phyloP scores from a whole-genome alignment of 1,140 invertebrate species.

The Drepana arcuata region DNA sequence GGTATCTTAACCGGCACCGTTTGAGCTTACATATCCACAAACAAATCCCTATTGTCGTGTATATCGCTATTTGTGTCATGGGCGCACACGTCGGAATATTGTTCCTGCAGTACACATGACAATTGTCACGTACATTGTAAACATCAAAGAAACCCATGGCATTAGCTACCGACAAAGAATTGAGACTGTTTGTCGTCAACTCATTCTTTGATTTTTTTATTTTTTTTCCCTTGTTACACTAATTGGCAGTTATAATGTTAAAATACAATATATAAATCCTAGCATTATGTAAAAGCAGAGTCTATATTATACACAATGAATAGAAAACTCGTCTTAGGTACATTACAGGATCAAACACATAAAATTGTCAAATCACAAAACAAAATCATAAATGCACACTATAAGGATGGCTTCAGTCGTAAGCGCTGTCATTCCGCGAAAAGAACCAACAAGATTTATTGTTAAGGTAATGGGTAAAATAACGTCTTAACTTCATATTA shows the following conservation, averaged over 20 bases:
- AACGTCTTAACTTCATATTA: slow-evolving; percentile 15
- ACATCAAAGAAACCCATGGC: slow-evolving; percentile 30
- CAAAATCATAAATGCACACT: neutral
- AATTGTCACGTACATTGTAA: slow-evolving; percentile 41
- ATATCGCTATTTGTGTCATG: slow-evolving; percentile 33
- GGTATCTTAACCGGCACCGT: slow-evolving; percentile 24
- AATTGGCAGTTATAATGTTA: no score
- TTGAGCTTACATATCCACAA: slow-evolving; percentile 23
- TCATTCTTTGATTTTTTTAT: neutral
- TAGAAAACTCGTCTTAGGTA: neutral
- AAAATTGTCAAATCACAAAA: neutral
- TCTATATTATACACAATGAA: neutral
- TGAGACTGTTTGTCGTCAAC: neutral
- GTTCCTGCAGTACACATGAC: slow-evolving; percentile 15
- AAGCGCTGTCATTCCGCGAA: slow-evolving; percentile 20
- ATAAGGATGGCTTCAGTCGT: slow-evolving; percentile 12
- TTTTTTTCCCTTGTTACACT: neutral
- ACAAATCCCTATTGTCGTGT: slow-evolving; percentile 37
- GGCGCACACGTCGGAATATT: slow-evolving; percentile 16
- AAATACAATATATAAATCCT: no score
- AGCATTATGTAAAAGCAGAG: neutral
- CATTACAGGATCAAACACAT: neutral
- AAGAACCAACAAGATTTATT: slow-evolving; percentile 34
- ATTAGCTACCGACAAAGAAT: slow-evolving; percentile 16
- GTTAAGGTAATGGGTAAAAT: slow-evolving; percentile 22